Percentiles rank a stretch among this genome's conserved stretches.
These are phyloP conservation scores for Lophotis ruficrista DNA, from an alignment of 2,113 vertebrate species.

Conservation along the genomic window DNA sequence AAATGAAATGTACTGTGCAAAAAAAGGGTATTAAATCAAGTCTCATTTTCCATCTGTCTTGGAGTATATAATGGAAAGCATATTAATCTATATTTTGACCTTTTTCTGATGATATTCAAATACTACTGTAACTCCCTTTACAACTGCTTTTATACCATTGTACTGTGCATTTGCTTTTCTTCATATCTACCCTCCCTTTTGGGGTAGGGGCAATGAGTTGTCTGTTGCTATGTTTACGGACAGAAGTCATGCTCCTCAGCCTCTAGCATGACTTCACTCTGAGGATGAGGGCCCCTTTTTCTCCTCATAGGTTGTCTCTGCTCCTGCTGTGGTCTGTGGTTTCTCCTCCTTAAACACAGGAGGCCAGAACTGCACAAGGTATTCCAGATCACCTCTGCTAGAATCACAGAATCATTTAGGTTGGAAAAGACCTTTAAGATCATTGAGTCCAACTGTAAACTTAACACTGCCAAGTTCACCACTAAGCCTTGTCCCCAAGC, in stretches of 20 bases:
- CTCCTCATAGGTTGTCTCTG: neutral
- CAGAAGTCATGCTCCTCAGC: neutral
- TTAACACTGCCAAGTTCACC: neutral
- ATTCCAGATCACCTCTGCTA: neutral
- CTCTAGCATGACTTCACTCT: neutral
- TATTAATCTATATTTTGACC: neutral
- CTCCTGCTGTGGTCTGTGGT: neutral
- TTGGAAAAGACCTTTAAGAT: neutral
- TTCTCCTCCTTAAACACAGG: neutral
- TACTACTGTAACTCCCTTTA: neutral
- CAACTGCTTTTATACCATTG: neutral
- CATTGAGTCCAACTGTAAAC: neutral
- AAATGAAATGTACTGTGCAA: neutral
- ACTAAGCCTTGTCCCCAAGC: neutral
- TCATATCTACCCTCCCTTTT: neutral
- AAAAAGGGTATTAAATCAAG: neutral
- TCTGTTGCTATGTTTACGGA: neutral
- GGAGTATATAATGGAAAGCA: neutral
- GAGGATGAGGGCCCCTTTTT: neutral
- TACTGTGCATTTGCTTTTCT: neutral
- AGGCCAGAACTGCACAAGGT: neutral
- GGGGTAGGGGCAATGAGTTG: accelerated
- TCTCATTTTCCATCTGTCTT: neutral
- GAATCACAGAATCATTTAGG: neutral
- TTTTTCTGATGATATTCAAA: neutral